Conservation (phyloP, 2,113 vertebrate genomes). For the Parus major region DNA sequence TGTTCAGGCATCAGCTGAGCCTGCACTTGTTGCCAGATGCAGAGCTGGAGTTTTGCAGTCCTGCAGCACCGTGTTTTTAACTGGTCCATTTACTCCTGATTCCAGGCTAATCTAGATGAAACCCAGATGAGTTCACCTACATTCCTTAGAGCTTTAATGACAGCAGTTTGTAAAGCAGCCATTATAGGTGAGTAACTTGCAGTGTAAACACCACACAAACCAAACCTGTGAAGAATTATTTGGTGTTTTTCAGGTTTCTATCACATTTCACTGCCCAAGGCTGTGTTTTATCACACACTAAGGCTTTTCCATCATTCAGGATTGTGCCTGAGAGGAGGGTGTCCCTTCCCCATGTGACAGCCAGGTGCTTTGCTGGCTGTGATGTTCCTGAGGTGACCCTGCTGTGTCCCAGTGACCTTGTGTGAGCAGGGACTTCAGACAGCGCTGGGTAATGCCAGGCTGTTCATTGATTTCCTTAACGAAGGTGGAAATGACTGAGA, state of each 20-base stretch:
- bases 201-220: neutral
- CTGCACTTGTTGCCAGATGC: neutral
- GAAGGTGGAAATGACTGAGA: neutral
- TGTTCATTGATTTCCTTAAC: neutral
- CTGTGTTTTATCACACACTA: neutral
- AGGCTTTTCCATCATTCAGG: neutral
- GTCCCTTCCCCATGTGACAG: neutral
- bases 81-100: slow-evolving; percentile 15
- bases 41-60: neutral
- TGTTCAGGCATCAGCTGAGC: neutral
- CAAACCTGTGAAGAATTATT: neutral
- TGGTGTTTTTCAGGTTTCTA: neutral
- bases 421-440: neutral
- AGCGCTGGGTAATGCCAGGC: neutral
- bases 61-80: neutral
- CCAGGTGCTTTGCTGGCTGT: rapidly evolving
- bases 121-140: slow-evolving; percentile 93
- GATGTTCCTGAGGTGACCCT: neutral
- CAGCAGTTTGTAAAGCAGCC: slow-evolving; percentile 96
- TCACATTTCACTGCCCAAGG: neutral
- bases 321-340: rapidly evolving
- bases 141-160: slow-evolving; percentile 99
- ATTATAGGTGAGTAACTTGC: slow-evolving; percentile 87
- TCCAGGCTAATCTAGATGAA: slow-evolving; percentile 93
- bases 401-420: neutral